phyloP scores from a whole-genome alignment of 1,140 invertebrate species.

The Brachionus sp. region DNA sequence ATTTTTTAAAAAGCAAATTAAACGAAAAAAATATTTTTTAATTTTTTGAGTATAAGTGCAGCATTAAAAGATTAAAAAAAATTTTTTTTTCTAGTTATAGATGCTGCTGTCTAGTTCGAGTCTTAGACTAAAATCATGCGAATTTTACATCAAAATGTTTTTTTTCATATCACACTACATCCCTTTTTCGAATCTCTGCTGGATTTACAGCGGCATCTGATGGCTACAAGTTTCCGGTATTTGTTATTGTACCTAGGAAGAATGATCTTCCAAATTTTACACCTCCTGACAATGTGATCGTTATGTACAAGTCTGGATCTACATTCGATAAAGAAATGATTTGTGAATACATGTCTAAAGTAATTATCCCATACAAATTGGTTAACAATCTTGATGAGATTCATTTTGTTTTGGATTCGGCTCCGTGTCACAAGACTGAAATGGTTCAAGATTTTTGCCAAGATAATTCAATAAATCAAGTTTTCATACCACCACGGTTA shows the following conservation, averaged over 20 bases:
- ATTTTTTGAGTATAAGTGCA: neutral
- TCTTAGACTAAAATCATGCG: conserved; percentile 4
- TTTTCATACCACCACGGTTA: neutral
- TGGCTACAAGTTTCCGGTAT: neutral
- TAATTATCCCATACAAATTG: neutral
- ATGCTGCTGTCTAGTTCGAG: conserved; percentile 3
- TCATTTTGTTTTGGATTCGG: neutral
- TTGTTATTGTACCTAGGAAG: no score
- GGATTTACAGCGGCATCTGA: no score
- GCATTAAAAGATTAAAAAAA: conserved; percentile 6
- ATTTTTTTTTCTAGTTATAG: neutral
- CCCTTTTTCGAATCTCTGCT: no score
- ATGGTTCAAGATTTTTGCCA: neutral
- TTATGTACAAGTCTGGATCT: neutral
- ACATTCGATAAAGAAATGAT: neutral
- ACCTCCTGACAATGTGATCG: no score
- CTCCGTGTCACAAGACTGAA: neutral
- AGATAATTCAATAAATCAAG: neutral
- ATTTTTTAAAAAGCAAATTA: neutral
- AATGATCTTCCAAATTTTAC: no score
- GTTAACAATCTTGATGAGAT: neutral
- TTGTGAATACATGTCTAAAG: neutral
- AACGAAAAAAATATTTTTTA: neutral
- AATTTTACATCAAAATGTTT: neutral
- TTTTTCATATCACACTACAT: no score